Evolutionary conservation across 2,888 invertebrate genomes (phyloP).

Genomic region (Onthophagus sagittarius): DNA sequence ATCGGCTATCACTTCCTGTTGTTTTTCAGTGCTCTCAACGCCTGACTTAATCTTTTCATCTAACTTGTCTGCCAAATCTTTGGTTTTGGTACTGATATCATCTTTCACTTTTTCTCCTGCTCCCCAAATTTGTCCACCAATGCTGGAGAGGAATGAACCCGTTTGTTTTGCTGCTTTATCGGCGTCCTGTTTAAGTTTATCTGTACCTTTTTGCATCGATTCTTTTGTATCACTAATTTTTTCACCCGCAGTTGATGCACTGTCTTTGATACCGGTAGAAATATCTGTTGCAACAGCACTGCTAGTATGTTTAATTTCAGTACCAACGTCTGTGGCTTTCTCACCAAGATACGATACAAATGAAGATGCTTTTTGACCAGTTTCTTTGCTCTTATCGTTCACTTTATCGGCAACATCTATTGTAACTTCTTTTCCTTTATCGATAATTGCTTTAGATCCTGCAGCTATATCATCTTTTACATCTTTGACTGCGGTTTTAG

Average conservation of each 20-base stretch:
- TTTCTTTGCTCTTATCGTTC: background rate
- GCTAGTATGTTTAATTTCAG: too few relatives aligned
- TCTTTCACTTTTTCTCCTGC: conserved; percentile 3
- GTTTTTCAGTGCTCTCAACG: conserved; percentile 15
- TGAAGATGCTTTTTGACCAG: background rate
- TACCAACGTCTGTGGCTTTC: background rate
- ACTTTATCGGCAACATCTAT: conserved; percentile 12
- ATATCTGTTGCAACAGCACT: background rate
- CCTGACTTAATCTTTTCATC: conserved; percentile 3
- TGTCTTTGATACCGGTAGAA: conserved; percentile 25
- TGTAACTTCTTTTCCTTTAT: too few relatives aligned
- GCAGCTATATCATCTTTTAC: conserved; percentile 15
- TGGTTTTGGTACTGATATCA: conserved; percentile 6
- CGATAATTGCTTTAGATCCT: conserved; percentile 5
- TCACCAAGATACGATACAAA: background rate
- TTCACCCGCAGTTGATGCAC: conserved; percentile 8
- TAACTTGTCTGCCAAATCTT: background rate
- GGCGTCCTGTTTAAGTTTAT: too few relatives aligned
- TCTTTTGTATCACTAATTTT: background rate
- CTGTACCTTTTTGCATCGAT: too few relatives aligned
- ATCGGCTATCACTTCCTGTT: conserved; percentile 15
- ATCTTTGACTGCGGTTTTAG: conserved; percentile 16
- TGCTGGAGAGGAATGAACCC: background rate
- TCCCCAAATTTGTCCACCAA: background rate
- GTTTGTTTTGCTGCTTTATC: background rate